Evolutionary conservation across 1,140 invertebrate species (phyloP).

Genomic region (Penaeus chinensis): DNA sequence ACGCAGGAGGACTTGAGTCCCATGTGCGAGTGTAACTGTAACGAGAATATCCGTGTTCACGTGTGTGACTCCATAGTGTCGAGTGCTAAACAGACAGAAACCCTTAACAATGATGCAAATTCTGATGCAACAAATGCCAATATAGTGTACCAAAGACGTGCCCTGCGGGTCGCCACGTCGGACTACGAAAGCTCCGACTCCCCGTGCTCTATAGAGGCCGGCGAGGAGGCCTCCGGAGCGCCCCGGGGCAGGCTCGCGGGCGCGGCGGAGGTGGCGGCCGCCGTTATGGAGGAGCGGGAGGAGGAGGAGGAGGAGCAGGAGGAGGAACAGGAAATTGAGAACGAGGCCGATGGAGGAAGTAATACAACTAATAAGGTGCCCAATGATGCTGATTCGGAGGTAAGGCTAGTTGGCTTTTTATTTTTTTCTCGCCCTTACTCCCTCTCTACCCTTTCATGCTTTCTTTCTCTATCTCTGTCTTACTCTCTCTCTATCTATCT

Average conservation of each 20-base stretch:
- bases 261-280: slow-evolving; percentile 39
- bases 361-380: neutral
- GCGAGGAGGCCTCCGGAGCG: slow-evolving; percentile 36
- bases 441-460: neutral
- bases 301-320: slow-evolving; percentile 25
- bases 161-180: slow-evolving; percentile 33
- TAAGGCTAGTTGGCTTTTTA: neutral
- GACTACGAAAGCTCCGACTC: slow-evolving; percentile 53
- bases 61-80: neutral
- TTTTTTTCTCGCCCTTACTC: neutral
- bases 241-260: slow-evolving; percentile 23
- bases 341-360: neutral
- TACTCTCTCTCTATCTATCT: no score
- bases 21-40: slow-evolving; percentile 44
- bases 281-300: slow-evolving; percentile 35
- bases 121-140: slow-evolving; percentile 24
- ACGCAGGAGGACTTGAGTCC: neutral
- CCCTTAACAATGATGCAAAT: slow-evolving; percentile 10
- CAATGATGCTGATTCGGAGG: neutral
- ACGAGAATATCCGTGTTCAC: neutral
- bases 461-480: neutral
- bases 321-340: neutral
- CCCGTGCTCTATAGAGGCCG: slow-evolving; percentile 44
- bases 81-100: slow-evolving; percentile 3
- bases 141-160: slow-evolving; percentile 10